Conservation (phyloP, 37 sponge, comb jelly and placozoan species). For the Cliona cf. orientalis region DNA sequence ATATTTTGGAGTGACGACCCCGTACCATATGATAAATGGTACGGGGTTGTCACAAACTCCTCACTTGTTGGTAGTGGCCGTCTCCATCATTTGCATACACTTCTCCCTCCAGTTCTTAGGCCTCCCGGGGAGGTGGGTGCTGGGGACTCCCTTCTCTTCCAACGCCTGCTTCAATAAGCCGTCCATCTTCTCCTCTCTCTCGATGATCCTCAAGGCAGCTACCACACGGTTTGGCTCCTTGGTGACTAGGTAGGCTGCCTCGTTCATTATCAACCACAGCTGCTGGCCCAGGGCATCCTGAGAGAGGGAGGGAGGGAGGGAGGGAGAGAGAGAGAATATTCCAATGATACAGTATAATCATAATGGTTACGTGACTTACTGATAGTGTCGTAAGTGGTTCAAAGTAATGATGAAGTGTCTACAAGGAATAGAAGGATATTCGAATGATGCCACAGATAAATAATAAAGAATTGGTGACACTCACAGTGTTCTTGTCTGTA, state of each 20-base stretch:
- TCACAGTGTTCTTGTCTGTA: conserved; percentile 85
- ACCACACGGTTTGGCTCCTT: conserved; percentile 70
- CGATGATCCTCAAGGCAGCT: conserved; percentile 86
- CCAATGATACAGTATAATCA: neutral
- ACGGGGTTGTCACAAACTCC: neutral
- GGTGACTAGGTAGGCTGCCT: conserved; percentile 23
- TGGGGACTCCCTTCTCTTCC: conserved; percentile 30
- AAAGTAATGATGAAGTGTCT: conserved; percentile 87
- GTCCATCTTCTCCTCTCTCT: conserved; percentile 85
- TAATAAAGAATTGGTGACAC: conserved; percentile 11
- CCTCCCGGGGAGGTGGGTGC: conserved; percentile 67
- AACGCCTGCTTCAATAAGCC: conserved; percentile 35
- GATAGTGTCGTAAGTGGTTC: conserved; percentile 65
- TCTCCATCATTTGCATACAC: conserved; percentile 73
- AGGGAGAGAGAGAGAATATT: conserved; percentile 1
- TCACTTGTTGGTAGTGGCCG: conserved; percentile 72
- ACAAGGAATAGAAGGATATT: neutral
- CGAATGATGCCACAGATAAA: neutral
- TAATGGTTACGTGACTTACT: conserved; percentile 40
- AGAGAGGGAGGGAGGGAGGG: neutral
- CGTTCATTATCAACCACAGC: conserved; percentile 57
- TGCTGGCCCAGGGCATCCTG: conserved; percentile 61
- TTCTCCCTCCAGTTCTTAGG: conserved; percentile 83
- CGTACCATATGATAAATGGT: neutral
- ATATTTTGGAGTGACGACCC: neutral